These are phyloP conservation scores for Trichopoda pennipes DNA, from an alignment of 2,888 invertebrate genomes.

Conservation along the genomic window DNA sequence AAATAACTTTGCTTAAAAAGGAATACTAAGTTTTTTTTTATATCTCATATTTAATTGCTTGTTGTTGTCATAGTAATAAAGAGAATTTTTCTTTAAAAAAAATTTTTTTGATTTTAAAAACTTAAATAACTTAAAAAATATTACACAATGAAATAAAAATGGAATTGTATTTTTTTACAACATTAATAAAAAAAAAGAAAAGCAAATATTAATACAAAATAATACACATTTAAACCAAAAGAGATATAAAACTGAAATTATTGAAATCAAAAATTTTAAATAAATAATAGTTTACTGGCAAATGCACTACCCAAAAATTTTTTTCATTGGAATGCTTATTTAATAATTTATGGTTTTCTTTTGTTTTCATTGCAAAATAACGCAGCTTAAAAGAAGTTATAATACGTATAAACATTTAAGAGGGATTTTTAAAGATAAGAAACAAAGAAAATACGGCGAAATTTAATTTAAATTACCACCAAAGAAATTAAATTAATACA, in stretches of 20 bases:
- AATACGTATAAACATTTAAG: constrained; percentile 30
- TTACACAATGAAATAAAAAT: constrained; percentile 63
- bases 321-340: constrained; percentile 54
- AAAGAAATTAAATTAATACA: constrained; percentile 50
- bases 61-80: constrained; percentile 44
- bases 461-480: constrained; percentile 43
- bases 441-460: constrained; percentile 45
- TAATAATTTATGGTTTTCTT: constrained; percentile 14
- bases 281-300: constrained; percentile 54
- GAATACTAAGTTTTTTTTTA: constrained; percentile 51
- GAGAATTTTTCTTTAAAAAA: constrained; percentile 56
- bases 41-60: constrained; percentile 44
- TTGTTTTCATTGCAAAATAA: neutral
- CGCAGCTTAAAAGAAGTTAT: constrained; percentile 3
- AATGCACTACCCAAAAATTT: constrained; percentile 23
- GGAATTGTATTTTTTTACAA: constrained; percentile 53
- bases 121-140: constrained; percentile 57
- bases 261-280: constrained; percentile 3
- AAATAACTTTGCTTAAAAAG: constrained; percentile 56
- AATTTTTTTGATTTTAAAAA: constrained; percentile 62
- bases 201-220: constrained; percentile 65
- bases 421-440: constrained; percentile 44
- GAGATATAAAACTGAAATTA: constrained; percentile 26
- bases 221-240: constrained; percentile 59
- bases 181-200: constrained; percentile 64